Base-by-base conservation (phyloP, 2,888 invertebrate species). In the Meloe dianella region DNA sequence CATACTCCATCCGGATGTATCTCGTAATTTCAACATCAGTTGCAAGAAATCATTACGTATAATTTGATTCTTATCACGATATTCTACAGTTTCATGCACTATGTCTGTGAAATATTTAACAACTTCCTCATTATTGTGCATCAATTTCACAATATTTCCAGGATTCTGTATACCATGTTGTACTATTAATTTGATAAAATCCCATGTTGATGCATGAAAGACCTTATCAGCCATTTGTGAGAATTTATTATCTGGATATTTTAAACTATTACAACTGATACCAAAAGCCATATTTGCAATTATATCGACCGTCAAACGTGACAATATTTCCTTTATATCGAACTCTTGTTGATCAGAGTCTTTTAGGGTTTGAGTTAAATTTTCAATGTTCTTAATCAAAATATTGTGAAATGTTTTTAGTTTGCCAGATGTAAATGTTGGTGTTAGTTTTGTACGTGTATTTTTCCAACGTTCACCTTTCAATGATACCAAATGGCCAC, bases 21-120 rank as follows among this genome's bases (percentile, higher is more conserved):
- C 58, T 29, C 56, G 56, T 20, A 64, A 27, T 14, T 64, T 60
- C n/a, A 64, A 35, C 61, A 88, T 78, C 7, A 87, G 74, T 67
- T 88, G 86, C 62, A 89, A 75, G 68, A 88, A 88, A 77, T 87
- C 88, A 63, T 86, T 85, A 3, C 86, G 78, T 0, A 75, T 75
- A 0, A 87, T 71, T 1, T 85, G 80, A 67, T 85, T 83, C 41
- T 81, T 79, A 66, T 84, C 83, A 9, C 87, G 78, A 63, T 84
- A 81, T 0, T 83, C 78, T 0, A 87, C 79, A 0, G 85, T 85
- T 0, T 76, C 80, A 0, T 86, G 84, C 0, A 84, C 76, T 0
- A 32, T 6, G 7, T 32, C 32, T 6, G 32, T 32, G 7, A 32
- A 32, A 32, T 32, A 32, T 10, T 32, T 32, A 32, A 32, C 32